Percentiles rank a stretch among this genome's conserved stretches.
Conservation (phyloP, 2,113 vertebrate species). For the Heterotilapia buettikoferi region DNA sequence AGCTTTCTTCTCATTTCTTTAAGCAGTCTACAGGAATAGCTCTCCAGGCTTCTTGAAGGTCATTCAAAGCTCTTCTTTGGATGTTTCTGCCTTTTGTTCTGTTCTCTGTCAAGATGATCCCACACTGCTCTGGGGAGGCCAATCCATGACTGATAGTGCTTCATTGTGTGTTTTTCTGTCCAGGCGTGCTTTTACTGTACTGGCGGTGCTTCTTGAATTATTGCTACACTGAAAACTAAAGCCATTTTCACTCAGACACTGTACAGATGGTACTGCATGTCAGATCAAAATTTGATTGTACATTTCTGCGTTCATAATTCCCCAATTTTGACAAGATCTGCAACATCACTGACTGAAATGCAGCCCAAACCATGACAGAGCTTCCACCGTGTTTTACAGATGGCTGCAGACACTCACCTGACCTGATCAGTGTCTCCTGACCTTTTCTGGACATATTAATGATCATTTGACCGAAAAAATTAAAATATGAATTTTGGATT, state of each 20-base stretch:
- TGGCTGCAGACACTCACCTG: not conserved
- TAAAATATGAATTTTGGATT: not conserved
- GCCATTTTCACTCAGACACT: not conserved
- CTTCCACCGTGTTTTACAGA: not conserved
- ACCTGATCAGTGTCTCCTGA: accelerated
- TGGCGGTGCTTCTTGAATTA: not conserved
- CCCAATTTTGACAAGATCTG: not conserved
- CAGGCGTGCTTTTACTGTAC: not conserved
- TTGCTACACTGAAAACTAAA: not conserved
- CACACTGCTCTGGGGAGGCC: not conserved
- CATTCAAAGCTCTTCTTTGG: not conserved
- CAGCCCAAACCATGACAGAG: not conserved
- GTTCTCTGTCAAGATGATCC: not conserved
- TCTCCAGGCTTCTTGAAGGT: not conserved
- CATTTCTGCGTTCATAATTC: not conserved
- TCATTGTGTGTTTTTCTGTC: not conserved
- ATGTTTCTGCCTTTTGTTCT: not conserved
- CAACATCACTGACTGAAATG: not conserved
- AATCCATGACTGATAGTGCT: not conserved
- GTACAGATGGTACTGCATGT: not conserved
- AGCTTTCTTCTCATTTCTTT: not conserved
- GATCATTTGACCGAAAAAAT: not conserved
- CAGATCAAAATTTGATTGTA: not conserved
- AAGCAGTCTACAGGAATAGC: accelerated
- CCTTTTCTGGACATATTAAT: not conserved